Base-by-base conservation (phyloP, 2,888 invertebrate genomes). In the Unio delphinus region DNA sequence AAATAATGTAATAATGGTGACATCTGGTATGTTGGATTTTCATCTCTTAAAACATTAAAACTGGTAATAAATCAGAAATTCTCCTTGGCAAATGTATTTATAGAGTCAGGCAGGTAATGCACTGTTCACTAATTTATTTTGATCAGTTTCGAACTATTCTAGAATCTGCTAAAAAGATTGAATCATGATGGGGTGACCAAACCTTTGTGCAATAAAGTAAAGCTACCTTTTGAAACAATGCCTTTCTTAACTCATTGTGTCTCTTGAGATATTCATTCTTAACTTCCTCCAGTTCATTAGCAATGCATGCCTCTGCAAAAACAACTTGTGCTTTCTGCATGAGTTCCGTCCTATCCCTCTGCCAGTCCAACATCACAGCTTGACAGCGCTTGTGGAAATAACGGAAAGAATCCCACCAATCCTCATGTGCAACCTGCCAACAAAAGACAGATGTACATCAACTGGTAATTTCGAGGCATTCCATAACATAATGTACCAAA, bases 321-420 rank as follows among this genome's bases (percentile, higher is more conserved):
- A 83, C 79, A 34, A 79, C 68, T 72, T 82, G 67, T 17, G 84
- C 85, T 66, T 86, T 81, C 68, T 81, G 76, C 70, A 88, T 73
- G 23, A 90, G 83, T 67, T 89, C 89, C 1, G 76, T 72, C 30
- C 88, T 75, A 64, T 86, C 87, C 45, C 87, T 74, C 59, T 78
- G 76, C 89, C 89, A 89, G 67, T 87, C 87, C 1, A 74, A 72
- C 72, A 85, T 80, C 7, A 89, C 73, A 18, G 80, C 86, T 57
- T 82, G 82, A 63, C 83, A 78, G 34, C 88, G 77, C 63, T 85
- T 83, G 67, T 81, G 79, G 75, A 85, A 87, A 74, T 86, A 87
- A 60, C 83, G 83, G 77, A 80, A 85, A 20, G 80, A 74, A 67
- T 82, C 78, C 83, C 84, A 87, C 89, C 89, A 89, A 55, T 85